These are phyloP conservation scores for Alloplasta piceator DNA, from an alignment of 2,888 invertebrate genomes.

Conservation along the genomic window DNA sequence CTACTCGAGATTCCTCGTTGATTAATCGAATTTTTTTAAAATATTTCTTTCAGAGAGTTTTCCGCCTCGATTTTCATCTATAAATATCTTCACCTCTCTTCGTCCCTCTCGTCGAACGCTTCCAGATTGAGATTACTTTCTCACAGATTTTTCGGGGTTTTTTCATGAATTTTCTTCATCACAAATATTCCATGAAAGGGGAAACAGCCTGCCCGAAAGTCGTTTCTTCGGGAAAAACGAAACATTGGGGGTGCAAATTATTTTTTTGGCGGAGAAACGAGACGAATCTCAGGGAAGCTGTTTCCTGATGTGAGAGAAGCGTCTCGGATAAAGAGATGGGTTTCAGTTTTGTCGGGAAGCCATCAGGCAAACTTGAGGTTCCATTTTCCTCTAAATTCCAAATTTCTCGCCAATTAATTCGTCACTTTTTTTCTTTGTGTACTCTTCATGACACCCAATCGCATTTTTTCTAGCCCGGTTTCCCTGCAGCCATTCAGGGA, in stretches of 20 bases:
- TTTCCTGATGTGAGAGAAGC: constrained; percentile 19
- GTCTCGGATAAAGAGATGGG: constrained; percentile 29
- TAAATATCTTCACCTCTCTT: constrained; percentile 47
- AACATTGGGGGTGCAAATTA: background rate
- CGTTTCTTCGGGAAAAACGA: constrained; percentile 15
- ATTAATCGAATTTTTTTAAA: constrained; percentile 59
- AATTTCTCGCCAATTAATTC: background rate
- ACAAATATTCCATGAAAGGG: background rate
- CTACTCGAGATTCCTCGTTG: constrained; percentile 56
- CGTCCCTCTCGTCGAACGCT: constrained; percentile 59
- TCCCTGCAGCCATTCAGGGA: constrained; percentile 88
- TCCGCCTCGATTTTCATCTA: constrained; percentile 71
- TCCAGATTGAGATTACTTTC: constrained; percentile 29
- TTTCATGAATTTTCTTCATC: constrained; percentile 23
- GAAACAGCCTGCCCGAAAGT: constrained; percentile 31
- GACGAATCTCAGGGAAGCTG: constrained; percentile 28
- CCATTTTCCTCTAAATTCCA: constrained; percentile 14
- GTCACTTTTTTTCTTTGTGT: constrained; percentile 61
- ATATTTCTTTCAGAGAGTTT: constrained; percentile 67
- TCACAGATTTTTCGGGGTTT: constrained; percentile 32
- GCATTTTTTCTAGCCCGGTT: constrained; percentile 81
- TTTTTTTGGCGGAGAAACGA: constrained; percentile 1
- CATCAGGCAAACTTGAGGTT: constrained; percentile 40
- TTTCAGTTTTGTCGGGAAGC: constrained; percentile 29
- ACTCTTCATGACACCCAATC: constrained; percentile 82